A percentile compares a stretch with the other conserved stretches of the same genome.
Evolutionary conservation across 2,113 vertebrate species (phyloP).

Genomic region (Euleptes europaea): DNA sequence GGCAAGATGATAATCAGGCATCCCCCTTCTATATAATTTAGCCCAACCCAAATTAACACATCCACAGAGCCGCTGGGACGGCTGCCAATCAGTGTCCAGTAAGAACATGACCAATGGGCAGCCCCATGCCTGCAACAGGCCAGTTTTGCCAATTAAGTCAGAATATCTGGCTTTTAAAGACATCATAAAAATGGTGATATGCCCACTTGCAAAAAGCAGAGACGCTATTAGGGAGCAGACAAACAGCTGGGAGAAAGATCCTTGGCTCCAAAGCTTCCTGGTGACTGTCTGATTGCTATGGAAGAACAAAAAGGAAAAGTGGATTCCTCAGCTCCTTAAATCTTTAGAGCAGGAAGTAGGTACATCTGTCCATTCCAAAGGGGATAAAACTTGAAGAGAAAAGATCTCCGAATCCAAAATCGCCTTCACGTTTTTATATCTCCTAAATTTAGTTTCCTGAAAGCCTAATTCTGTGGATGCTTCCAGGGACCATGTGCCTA

Average conservation of each 20-base stretch:
- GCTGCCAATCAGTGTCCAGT: neutral
- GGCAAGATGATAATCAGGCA: neutral
- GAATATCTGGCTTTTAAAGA: slow-evolving; percentile 6
- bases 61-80: neutral
- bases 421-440: neutral
- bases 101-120: neutral
- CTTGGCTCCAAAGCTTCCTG: slow-evolving; percentile 1
- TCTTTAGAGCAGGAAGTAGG: neutral
- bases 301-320: neutral
- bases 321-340: neutral
- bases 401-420: neutral
- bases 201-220: neutral
- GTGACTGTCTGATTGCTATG: neutral
- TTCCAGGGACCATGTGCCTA: neutral
- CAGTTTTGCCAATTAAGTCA: slow-evolving; percentile 1
- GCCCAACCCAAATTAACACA: neutral
- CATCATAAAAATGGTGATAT: slow-evolving; percentile 7
- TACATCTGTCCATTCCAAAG: neutral
- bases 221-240: slow-evolving; percentile 9
- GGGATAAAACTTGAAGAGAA: neutral
- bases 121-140: neutral
- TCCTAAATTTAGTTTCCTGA: neutral
- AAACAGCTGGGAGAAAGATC: neutral
- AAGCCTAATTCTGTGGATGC: neutral
- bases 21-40: neutral